Base-by-base conservation (phyloP, 2,797 vertebrate genomes). In the Sciaenops ocellatus region DNA sequence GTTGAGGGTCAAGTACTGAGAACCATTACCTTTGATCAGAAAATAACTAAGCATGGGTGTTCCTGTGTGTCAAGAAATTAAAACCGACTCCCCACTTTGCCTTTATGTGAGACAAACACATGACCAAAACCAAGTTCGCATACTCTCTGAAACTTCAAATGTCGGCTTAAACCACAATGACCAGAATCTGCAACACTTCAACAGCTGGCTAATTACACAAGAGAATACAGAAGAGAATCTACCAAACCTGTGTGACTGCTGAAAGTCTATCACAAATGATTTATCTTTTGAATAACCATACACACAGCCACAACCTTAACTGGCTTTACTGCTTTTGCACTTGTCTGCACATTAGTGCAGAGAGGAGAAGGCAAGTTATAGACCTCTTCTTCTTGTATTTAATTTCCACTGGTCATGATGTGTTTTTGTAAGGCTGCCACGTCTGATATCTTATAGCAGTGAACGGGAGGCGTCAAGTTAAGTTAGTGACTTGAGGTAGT, bases 391-490 rank as follows among this genome's bases (percentile, higher is more conserved):
- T 54, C 34, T 44, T 13, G 42, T 41, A 12, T 51, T 63, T 5
- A 56, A 65, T 57, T 68, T 26, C 44, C 44, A 8, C 28, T n/a
- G 28, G 44, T 26, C 20, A 51, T 12, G 20, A 10, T 71, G 9
- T 74, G 28, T 16, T 22, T 59, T 51, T 34, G 13, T 44, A 42
- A 65, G 59, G 20, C n/a, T 1, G 8, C 24, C 18, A n/a, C 20
- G 48, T 13, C 13, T 64, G 42, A 41, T 74, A 54, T 52, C 30
- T 48, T 61, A 69, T 51, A 48, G 30, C 46, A 50, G 28, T 71
- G 48, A 78, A 47, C 48, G 34, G 41, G 24, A 68, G 50, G 13
- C 22, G 16, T 76, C 64, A 46, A 46, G 50, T 68, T 67, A 44
- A 65, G 42, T 51, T 70, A 18, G 28, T 51, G 70, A 22, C 18